A percentile compares a stretch with the other conserved stretches of the same genome.
Conservation (phyloP, 2,888 invertebrate species). For the Tridacna gigas region DNA sequence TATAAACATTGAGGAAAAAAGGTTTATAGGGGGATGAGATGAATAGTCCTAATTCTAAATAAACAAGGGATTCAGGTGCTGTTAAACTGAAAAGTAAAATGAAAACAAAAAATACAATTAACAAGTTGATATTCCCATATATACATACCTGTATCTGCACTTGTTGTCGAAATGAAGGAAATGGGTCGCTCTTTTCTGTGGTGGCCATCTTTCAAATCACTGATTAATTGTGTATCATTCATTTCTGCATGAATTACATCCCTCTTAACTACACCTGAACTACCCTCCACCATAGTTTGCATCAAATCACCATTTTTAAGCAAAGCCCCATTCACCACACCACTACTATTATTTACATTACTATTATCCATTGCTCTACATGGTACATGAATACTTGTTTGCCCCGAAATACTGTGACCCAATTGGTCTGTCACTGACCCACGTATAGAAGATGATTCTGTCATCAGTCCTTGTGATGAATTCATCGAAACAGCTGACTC, state of each 20-base stretch:
- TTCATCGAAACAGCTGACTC: constrained; percentile 54
- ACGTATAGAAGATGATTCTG: constrained; percentile 57
- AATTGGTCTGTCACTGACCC: constrained; percentile 75
- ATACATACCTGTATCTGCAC: constrained; percentile 92
- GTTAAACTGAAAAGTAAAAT: no score
- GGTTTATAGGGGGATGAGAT: no score
- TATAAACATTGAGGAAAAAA: no score
- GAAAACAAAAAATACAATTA: no score
- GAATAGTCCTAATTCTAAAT: no score
- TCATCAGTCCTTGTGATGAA: constrained; percentile 41
- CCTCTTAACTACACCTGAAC: constrained; percentile 15
- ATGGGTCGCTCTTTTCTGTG: constrained; percentile 79
- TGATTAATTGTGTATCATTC: constrained; percentile 67
- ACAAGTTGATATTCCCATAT: no score
- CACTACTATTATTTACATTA: constrained; percentile 23
- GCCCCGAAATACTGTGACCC: constrained; percentile 64
- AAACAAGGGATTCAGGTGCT: no score
- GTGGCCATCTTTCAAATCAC: constrained; percentile 76
- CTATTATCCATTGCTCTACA: constrained; percentile 20
- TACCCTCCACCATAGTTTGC: constrained; percentile 30
- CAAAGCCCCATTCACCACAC: constrained; percentile 26
- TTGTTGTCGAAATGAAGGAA: constrained; percentile 86
- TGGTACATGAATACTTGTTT: constrained; percentile 42
- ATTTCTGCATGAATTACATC: constrained; percentile 42
- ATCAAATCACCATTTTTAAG: constrained; percentile 44